Evolutionary conservation across 2,888 invertebrate genomes (phyloP), one percentile per base, ranked within the genome.

Genomic region (Eupithecia exiguata): DNA sequence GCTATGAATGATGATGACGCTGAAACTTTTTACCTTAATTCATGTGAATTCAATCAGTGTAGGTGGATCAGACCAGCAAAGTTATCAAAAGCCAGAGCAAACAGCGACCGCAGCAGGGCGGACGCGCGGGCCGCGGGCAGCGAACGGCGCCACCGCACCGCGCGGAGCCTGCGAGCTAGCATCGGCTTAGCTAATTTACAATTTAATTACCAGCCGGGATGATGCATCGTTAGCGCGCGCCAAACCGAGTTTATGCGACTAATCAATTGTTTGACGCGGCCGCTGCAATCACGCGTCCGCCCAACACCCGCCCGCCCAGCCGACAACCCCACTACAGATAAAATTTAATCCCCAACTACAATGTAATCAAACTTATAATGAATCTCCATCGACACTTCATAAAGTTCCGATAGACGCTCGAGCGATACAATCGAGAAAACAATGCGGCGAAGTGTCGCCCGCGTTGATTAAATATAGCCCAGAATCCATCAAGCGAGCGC

Each of bases 221-320:
- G 94, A 94, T 93, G 92, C 93, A 93, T 94, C 93, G 93, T 93
- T 93, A 93, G 93, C 89, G 89, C 90, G 89, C 91, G 93, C 93
- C 93, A 94, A 94, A 94, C 94, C 92, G 91, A 94, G 93, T 94
- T 94, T 94, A 94, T 93, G 92, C 92, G 91, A 93, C 94, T 94
- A 94, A 94, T 94, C 94, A 94, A 94, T 94, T 94, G 94, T 94
- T 94, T 94, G 94, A 93, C 93, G 93, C 92, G 93, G 92, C 92
- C 91, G 86, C 84, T 87, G 92, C 93, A 94, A 94, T 94, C 94
- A 94, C 92, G 91, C 87, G 89, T 89, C 81, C 83, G 83, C 83
- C 84, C 82, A 71, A 80, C 81, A 62, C 79, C 84, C 78, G 65
- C 68, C 74, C 76, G 76, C 78, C 77, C 21, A 53, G 49, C 49